Evolutionary conservation across 2,113 vertebrate species (phyloP).

Genomic region (Clarias gariepinus): DNA sequence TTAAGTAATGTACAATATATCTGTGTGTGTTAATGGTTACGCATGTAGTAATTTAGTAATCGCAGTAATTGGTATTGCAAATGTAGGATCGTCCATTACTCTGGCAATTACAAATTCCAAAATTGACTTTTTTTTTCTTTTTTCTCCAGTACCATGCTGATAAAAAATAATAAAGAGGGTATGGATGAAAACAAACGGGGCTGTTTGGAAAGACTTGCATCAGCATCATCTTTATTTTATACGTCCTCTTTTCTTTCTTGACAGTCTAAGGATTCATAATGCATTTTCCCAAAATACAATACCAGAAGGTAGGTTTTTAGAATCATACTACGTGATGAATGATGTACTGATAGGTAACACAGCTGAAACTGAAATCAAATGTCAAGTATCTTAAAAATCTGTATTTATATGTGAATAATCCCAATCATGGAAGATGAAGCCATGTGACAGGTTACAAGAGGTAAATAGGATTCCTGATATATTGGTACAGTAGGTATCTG

Average conservation of each 20-base stretch:
- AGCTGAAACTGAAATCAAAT: neutral
- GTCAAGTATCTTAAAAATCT: neutral
- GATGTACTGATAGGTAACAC: neutral
- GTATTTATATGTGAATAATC: neutral
- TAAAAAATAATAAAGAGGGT: neutral
- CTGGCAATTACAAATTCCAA: neutral
- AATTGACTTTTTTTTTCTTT: neutral
- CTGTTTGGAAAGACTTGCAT: conserved; percentile 57
- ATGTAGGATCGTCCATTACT: neutral
- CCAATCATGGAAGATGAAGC: neutral
- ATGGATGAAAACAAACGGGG: neutral
- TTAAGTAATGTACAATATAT: neutral
- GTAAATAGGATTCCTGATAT: too few species aligned
- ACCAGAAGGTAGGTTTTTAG: neutral
- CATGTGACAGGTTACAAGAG: neutral
- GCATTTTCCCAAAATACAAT: conserved; percentile 2
- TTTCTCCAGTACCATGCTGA: neutral
- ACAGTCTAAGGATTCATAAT: conserved; percentile 11
- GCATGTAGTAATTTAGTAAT: too few species aligned
- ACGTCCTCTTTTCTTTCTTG: conserved; percentile 3
- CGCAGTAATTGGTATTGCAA: too few species aligned
- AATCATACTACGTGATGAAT: neutral
- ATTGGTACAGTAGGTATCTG: neutral
- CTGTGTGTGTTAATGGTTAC: too few species aligned
- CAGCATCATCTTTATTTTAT: conserved; percentile 55